phyloP scores from a whole-genome alignment of 2,113 vertebrate species.

The Dunckerocampus dactyliophorus region DNA sequence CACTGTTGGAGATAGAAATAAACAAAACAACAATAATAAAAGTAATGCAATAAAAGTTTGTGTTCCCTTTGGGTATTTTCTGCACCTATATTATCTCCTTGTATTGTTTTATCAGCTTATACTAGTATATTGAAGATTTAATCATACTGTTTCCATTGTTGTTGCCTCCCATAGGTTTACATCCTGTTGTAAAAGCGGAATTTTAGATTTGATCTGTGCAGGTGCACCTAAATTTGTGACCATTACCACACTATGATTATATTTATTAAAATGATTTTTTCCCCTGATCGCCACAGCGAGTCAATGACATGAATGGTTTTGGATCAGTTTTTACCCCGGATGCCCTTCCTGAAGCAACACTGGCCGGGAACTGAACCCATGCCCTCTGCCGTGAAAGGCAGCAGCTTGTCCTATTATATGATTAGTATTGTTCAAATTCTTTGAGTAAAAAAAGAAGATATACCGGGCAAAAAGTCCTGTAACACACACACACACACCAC shows the following conservation, averaged over 20 bases:
- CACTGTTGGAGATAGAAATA: background rate
- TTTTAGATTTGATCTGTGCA: too few species aligned
- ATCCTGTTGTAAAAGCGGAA: too few species aligned
- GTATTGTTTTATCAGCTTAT: background rate
- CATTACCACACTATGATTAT: too few species aligned
- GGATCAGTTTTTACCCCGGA: too few species aligned
- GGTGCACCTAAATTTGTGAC: too few species aligned
- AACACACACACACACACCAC: constrained; percentile 9
- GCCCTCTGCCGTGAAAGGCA: too few species aligned
- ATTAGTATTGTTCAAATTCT: constrained; percentile 26
- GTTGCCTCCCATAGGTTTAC: constrained; percentile 24
- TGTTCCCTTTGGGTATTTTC: background rate
- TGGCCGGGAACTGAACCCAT: too few species aligned
- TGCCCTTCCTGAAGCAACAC: too few species aligned
- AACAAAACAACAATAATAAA: background rate
- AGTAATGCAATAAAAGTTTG: background rate
- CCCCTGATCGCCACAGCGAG: too few species aligned
- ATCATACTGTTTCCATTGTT: constrained; percentile 16
- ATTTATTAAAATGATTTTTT: too few species aligned
- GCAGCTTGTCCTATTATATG: constrained; percentile 21
- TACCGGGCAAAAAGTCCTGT: background rate
- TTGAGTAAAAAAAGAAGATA: constrained; percentile 16
- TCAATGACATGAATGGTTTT: too few species aligned
- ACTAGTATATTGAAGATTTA: constrained; percentile 8
- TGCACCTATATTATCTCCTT: background rate